These are phyloP conservation scores for Tiliacea aurago DNA, from an alignment of 2,888 invertebrate genomes.

Conservation along the genomic window DNA sequence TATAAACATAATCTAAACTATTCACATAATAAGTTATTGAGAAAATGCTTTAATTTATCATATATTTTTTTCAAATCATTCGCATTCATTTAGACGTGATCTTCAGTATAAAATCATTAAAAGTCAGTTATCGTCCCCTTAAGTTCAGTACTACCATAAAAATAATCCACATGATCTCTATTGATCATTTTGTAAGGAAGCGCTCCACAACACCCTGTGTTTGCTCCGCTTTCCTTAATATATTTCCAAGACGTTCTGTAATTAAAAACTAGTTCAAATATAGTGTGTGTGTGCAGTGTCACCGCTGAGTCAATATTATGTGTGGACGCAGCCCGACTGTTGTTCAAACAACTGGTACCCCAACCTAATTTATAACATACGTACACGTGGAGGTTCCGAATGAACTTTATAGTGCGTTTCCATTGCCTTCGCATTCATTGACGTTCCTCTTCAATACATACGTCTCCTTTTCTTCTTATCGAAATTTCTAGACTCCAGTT, in stretches of 20 bases:
- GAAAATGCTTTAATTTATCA: too few species aligned
- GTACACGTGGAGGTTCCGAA: conserved; percentile 71
- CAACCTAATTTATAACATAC: conserved; percentile 82
- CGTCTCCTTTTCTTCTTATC: too few species aligned
- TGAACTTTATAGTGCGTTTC: conserved; percentile 48
- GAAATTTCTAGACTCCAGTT: neutral
- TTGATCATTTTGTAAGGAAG: neutral
- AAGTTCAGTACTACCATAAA: neutral
- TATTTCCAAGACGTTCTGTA: conserved; percentile 69
- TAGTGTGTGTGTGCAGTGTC: conserved; percentile 71
- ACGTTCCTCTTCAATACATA: neutral
- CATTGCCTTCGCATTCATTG: conserved; percentile 24
- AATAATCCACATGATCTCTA: neutral
- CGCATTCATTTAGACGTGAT: too few species aligned
- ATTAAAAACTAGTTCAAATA: conserved; percentile 81
- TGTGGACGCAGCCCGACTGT: conserved; percentile 76
- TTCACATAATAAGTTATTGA: too few species aligned
- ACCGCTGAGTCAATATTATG: conserved; percentile 83
- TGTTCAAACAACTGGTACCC: conserved; percentile 80
- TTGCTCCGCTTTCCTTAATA: conserved; percentile 47
- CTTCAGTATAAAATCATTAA: too few species aligned
- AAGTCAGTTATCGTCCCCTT: too few species aligned
- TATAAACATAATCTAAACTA: too few species aligned
- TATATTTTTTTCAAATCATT: too few species aligned
- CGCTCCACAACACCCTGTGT: conserved; percentile 1